These are phyloP conservation scores for Pogona vitticeps DNA, from an alignment of 2,113 vertebrate species.

Conservation along the genomic window DNA sequence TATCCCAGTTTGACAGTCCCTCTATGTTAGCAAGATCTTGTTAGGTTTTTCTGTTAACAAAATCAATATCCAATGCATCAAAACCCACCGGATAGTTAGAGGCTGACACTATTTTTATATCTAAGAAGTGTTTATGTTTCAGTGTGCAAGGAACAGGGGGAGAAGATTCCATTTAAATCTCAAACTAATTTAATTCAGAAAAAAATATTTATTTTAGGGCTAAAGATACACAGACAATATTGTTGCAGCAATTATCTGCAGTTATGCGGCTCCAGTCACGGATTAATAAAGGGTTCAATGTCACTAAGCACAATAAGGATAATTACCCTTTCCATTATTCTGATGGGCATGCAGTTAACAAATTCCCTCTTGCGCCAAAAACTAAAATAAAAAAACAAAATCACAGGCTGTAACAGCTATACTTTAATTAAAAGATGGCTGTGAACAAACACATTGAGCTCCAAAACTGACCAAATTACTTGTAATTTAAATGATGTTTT, in stretches of 20 bases:
- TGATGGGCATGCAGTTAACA: conserved; percentile 72
- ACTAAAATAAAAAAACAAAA: no score
- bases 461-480: background rate
- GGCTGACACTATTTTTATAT: conserved; percentile 39
- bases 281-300: conserved; percentile 78
- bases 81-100: conserved; percentile 47
- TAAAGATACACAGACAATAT: conserved; percentile 76
- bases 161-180: conserved; percentile 66
- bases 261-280: conserved; percentile 73
- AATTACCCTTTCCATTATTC: conserved; percentile 78
- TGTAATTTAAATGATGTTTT: no score
- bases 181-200: conserved; percentile 80
- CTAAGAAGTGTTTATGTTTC: conserved; percentile 64
- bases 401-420: conserved; percentile 42
- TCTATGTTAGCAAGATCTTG: conserved; percentile 17
- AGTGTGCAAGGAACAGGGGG: conserved; percentile 48
- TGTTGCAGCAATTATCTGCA: conserved; percentile 73
- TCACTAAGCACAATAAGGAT: conserved; percentile 75
- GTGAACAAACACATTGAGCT: conserved; percentile 52
- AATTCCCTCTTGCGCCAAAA: conserved; percentile 49
- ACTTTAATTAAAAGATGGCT: conserved; percentile 55
- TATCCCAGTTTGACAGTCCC: conserved; percentile 38
- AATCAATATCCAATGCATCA: conserved; percentile 43
- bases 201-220: conserved; percentile 72
- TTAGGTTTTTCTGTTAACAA: conserved; percentile 12